A percentile compares a stretch with the other conserved stretches of the same genome.
These are phyloP conservation scores for Podabrus alpinus DNA, from an alignment of 2,888 invertebrate genomes.

Conservation along the genomic window DNA sequence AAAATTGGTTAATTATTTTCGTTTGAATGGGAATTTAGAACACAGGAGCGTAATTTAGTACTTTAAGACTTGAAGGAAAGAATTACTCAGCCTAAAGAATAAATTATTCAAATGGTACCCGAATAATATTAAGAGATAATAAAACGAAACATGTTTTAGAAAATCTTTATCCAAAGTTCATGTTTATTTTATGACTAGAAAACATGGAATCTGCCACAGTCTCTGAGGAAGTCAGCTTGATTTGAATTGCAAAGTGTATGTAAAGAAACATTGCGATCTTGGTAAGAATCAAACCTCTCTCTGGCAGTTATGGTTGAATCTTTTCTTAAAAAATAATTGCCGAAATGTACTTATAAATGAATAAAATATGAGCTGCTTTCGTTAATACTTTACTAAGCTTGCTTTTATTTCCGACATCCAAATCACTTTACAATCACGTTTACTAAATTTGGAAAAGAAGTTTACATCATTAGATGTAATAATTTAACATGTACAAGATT, in stretches of 20 bases:
- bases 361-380: conserved; percentile 14
- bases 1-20: conserved; percentile 5
- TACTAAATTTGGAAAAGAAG: background rate
- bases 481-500: background rate
- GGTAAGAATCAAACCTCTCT: conserved; percentile 24
- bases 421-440: background rate
- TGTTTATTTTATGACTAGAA: conserved; percentile 47
- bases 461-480: background rate
- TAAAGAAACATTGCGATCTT: conserved; percentile 23
- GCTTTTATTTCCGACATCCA: background rate
- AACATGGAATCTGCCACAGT: conserved; percentile 37
- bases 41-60: background rate
- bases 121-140: conserved; percentile 33
- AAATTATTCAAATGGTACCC: conserved; percentile 10
- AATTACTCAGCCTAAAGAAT: conserved; percentile 2
- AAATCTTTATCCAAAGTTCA: conserved; percentile 41
- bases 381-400: background rate
- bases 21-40: background rate
- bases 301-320: conserved; percentile 6
- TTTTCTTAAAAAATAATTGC: conserved; percentile 22
- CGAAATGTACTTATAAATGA: conserved; percentile 21
- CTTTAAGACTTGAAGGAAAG: background rate
- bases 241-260: conserved; percentile 43
- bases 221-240: conserved; percentile 28
- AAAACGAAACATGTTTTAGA: conserved; percentile 38